Evolutionary conservation across 2,797 vertebrate species (phyloP).

Genomic region (Anguilla anguilla): DNA sequence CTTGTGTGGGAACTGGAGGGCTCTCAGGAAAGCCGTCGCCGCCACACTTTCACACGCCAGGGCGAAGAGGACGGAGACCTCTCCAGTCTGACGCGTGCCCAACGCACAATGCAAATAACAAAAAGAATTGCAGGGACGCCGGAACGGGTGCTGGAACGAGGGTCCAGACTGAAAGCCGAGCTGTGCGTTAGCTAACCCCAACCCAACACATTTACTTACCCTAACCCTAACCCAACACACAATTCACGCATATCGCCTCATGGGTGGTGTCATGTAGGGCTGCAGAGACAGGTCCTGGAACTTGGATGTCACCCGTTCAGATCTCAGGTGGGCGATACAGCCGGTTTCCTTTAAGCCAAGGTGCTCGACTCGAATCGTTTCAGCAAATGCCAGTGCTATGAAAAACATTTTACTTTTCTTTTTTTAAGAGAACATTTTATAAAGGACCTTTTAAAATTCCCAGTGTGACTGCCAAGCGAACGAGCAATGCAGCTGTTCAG

Average conservation of each 20-base stretch:
- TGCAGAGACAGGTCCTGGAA: not conserved
- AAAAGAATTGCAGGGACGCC: not conserved
- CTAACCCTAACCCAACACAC: not conserved
- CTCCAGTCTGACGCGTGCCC: not conserved
- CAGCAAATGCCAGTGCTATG: not conserved
- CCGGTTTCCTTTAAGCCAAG: not conserved
- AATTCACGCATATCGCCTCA: not conserved
- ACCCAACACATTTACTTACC: not conserved
- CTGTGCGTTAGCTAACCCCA: too few relatives aligned
- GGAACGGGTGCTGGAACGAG: not conserved
- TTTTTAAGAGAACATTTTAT: not conserved
- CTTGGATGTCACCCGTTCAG: not conserved
- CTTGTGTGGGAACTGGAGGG: not conserved
- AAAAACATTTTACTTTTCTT: not conserved
- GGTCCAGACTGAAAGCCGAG: too few relatives aligned
- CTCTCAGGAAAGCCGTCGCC: not conserved
- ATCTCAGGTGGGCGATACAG: not conserved
- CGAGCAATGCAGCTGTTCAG: not conserved
- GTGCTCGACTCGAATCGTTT: not conserved
- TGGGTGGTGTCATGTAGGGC: not conserved
- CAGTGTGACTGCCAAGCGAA: not conserved
- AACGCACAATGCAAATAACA: not conserved
- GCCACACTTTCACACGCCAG: too few relatives aligned
- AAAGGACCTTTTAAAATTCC: not conserved
- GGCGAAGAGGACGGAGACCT: not conserved